Percentiles rank a stretch among this genome's conserved stretches.
These are phyloP conservation scores for Dolichoris vasculosae DNA, from an alignment of 1,140 invertebrate genomes.

Conservation along the genomic window DNA sequence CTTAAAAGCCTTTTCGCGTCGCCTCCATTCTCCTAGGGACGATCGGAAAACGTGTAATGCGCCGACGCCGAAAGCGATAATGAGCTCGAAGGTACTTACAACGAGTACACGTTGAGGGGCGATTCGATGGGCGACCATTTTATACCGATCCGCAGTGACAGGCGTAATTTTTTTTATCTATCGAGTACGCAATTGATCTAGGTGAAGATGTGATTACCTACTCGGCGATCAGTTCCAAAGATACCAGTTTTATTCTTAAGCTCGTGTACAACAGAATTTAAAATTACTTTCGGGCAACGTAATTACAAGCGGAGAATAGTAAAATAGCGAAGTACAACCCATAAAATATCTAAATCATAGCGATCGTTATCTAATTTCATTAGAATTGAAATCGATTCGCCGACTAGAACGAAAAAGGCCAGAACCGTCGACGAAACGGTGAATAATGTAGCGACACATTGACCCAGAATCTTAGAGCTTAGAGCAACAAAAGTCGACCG, in stretches of 20 bases:
- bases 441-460: background rate
- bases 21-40: background rate
- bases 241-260: too few relatives aligned
- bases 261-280: too few relatives aligned
- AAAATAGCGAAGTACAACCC: background rate
- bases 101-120: background rate
- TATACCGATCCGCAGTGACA: too few relatives aligned
- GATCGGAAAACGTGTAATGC: conserved; percentile 22
- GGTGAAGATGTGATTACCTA: too few relatives aligned
- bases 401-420: background rate
- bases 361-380: background rate
- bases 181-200: too few relatives aligned
- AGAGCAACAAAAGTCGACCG: background rate
- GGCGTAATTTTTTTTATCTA: too few relatives aligned
- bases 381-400: background rate
- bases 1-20: conserved; percentile 8
- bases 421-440: background rate
- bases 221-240: too few relatives aligned
- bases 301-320: too few relatives aligned
- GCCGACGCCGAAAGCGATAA: conserved; percentile 10
- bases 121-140: background rate
- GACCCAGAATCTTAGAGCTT: background rate
- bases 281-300: too few relatives aligned
- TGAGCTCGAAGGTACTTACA: conserved; percentile 1
- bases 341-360: background rate